These are phyloP conservation scores for Falco rusticolus DNA, from an alignment of 2,797 vertebrate species.

Conservation along the genomic window DNA sequence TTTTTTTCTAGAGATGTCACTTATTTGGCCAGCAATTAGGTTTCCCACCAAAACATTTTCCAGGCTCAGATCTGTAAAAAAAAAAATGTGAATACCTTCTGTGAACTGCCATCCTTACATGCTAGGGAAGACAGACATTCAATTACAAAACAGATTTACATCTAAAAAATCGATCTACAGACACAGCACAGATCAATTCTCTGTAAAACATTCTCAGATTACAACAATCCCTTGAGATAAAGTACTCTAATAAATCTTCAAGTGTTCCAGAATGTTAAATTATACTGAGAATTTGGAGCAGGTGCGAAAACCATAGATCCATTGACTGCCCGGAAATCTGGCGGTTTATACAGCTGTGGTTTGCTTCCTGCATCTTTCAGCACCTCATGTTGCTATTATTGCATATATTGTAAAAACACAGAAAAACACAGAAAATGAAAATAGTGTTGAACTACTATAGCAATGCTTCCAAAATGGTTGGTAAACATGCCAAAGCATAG, in stretches of 20 bases:
- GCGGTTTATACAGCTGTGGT: conserved; percentile 6
- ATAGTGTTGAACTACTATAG: neutral
- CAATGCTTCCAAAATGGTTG: neutral
- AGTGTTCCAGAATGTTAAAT: neutral
- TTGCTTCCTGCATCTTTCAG: neutral
- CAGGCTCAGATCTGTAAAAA: neutral
- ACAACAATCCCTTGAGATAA: conserved; percentile 4
- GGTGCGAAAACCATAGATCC: neutral
- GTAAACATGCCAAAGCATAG: neutral
- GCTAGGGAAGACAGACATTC: neutral
- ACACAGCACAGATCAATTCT: neutral
- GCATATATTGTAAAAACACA: neutral
- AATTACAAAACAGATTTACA: neutral
- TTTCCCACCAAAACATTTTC: accelerated
- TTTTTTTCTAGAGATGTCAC: neutral
- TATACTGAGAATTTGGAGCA: conserved; percentile 3
- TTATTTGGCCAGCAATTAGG: neutral
- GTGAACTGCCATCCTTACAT: neutral
- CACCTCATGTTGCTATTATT: neutral
- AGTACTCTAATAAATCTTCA: conserved; percentile 14
- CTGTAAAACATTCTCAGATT: neutral
- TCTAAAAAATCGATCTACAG: neutral
- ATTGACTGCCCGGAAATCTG: neutral
- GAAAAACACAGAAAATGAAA: neutral
- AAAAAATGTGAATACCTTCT: neutral